Conservation (phyloP, 2,888 invertebrate genomes). For the Trachelus stipa region DNA sequence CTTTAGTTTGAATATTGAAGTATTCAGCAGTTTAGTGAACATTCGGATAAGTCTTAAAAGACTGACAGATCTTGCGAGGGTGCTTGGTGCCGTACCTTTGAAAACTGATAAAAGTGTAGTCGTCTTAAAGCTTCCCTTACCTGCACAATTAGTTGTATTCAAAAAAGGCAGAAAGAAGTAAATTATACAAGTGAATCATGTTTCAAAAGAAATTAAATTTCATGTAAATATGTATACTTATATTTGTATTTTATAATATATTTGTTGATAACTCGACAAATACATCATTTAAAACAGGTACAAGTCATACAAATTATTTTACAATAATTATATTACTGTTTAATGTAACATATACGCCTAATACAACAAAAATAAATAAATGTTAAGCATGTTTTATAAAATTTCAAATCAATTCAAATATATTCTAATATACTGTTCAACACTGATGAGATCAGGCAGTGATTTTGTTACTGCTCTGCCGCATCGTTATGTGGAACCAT, state of each 20-base stretch:
- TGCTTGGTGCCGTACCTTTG: constrained; percentile 45
- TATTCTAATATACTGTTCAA: background rate
- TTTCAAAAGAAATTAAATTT: background rate
- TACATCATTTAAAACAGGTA: background rate
- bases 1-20: constrained; percentile 51
- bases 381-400: background rate
- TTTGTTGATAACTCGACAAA: background rate
- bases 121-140: constrained; percentile 54
- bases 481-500: background rate
- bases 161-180: constrained; percentile 38
- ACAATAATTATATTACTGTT: background rate
- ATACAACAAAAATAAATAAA: background rate
- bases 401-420: background rate
- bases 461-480: background rate
- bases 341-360: background rate
- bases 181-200: background rate
- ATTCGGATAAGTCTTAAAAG: constrained; percentile 50
- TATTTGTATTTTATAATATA: background rate
- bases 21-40: constrained; percentile 43
- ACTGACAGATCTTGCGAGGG: constrained; percentile 48
- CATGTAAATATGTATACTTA: background rate
- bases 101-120: constrained; percentile 51
- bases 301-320: background rate
- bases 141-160: constrained; percentile 32
- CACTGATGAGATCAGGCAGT: background rate